phyloP scores from a whole-genome alignment of 2,113 vertebrate species.

The Coptodon bakossiorum region DNA sequence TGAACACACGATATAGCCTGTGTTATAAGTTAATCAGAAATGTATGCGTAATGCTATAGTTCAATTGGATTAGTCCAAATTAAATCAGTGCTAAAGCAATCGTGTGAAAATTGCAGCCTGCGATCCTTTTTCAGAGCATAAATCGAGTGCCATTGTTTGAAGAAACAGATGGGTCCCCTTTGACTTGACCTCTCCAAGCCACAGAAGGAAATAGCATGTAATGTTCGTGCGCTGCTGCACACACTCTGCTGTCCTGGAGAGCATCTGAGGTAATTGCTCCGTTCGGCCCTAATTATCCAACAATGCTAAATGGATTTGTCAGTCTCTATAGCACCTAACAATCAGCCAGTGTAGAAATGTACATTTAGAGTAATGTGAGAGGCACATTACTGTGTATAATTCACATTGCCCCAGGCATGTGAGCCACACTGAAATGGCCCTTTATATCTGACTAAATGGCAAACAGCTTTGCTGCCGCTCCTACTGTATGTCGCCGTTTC shows the following conservation, averaged over 20 bases:
- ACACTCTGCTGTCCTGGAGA: not conserved
- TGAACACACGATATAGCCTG: not conserved
- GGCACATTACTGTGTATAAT: not conserved
- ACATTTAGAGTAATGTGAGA: not conserved
- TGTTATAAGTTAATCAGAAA: not conserved
- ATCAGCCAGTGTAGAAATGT: not conserved
- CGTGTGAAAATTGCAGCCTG: not conserved
- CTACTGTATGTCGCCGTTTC: not conserved
- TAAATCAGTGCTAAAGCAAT: not conserved
- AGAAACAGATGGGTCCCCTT: not conserved
- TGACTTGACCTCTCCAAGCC: not conserved
- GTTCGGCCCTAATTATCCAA: conserved; percentile 9
- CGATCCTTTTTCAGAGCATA: not conserved
- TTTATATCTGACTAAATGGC: not conserved
- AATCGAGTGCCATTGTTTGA: not conserved
- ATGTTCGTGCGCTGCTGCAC: not conserved
- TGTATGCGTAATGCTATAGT: not conserved
- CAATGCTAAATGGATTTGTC: conserved; percentile 19
- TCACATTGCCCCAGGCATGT: not conserved
- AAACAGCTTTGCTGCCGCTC: not conserved
- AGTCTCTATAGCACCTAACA: conserved; percentile 1
- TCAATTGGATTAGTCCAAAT: not conserved
- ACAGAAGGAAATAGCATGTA: not conserved
- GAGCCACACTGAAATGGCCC: not conserved
- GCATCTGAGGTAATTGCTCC: not conserved